Evolutionary conservation across 2,797 vertebrate species (phyloP).

Genomic region (Chiloscyllium punctatum): DNA sequence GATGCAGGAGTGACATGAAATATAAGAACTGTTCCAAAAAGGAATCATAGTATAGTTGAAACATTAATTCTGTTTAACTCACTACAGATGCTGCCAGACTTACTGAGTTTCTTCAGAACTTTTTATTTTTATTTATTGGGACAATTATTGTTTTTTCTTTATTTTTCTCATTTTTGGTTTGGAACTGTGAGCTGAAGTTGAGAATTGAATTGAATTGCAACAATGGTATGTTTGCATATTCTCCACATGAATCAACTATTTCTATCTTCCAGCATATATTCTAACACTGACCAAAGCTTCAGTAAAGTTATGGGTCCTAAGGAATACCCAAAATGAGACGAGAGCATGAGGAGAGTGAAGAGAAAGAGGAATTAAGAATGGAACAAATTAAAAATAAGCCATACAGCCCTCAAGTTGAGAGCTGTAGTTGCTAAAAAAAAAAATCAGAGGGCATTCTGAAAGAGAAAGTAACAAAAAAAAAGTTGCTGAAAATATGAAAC

Average conservation of each 20-base stretch:
- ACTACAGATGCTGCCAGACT: no score
- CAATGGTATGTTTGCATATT: background rate
- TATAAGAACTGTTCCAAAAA: no score
- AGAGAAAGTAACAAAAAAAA: background rate
- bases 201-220: no score
- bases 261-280: background rate
- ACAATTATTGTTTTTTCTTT: no score
- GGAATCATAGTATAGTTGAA: no score
- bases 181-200: no score
- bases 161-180: no score
- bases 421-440: background rate
- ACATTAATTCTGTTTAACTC: no score
- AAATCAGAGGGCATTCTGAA: background rate
- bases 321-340: background rate
- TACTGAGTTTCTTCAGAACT: no score
- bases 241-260: background rate
- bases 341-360: background rate
- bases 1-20: no score
- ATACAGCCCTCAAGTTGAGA: background rate
- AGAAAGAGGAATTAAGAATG: background rate
- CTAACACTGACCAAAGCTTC: background rate
- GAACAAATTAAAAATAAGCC: background rate
- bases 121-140: no score
- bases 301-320: background rate
- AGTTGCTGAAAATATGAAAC: background rate